Evolutionary conservation across 2,113 vertebrate genomes (phyloP).

Genomic region (Thamnophis sirtalis): DNA sequence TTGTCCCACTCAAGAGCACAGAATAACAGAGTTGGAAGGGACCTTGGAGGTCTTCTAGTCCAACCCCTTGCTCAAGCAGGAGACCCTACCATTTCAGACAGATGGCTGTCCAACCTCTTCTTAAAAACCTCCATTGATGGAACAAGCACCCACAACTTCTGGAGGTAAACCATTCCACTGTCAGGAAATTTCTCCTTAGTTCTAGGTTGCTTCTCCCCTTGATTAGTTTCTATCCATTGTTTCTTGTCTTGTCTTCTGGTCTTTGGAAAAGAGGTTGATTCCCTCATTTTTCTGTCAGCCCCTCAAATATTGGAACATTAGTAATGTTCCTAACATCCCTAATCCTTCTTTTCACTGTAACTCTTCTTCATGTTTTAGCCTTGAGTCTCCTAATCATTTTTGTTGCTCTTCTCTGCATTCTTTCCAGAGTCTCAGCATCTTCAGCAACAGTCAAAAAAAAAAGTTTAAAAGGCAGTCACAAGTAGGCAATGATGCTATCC

Average conservation of each 20-base stretch:
- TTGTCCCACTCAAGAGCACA: neutral
- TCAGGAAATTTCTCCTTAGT: neutral
- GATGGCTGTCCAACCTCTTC: neutral
- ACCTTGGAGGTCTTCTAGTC: too few relatives aligned
- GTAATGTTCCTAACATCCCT: too few relatives aligned
- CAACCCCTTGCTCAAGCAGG: too few relatives aligned
- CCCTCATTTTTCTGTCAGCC: neutral
- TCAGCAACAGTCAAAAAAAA: neutral
- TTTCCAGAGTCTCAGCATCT: neutral
- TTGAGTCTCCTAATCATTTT: too few relatives aligned
- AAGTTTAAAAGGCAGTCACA: neutral
- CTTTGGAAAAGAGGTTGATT: too few relatives aligned
- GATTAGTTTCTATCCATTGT: neutral
- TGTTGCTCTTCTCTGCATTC: too few relatives aligned
- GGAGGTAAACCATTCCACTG: neutral
- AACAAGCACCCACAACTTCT: neutral
- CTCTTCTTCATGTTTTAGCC: too few relatives aligned
- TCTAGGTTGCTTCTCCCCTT: neutral
- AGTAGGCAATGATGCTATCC: neutral
- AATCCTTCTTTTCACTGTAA: too few relatives aligned
- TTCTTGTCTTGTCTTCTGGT: neutral
- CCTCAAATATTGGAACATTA: neutral
- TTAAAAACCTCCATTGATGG: neutral
- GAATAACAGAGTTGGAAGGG: too few relatives aligned
- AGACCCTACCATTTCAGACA: too few relatives aligned